Base-by-base conservation (phyloP, 2,888 invertebrate species). In the Coleophora deauratella region DNA sequence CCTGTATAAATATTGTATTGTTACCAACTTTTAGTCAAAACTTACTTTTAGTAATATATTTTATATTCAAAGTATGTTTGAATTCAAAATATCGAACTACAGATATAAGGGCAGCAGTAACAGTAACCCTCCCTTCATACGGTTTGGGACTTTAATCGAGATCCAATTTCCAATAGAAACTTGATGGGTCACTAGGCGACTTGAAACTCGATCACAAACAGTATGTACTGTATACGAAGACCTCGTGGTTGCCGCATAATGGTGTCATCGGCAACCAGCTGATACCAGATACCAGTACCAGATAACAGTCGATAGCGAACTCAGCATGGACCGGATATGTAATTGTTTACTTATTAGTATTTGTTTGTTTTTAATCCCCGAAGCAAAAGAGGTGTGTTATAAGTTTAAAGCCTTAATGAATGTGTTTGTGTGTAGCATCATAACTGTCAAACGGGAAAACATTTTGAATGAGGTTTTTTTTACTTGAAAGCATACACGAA, bases 131-230 rank as follows among this genome's bases (percentile, higher is more conserved):
- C 21, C 6, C 21, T 21, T 21, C 6, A 21, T 6, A 21, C 21
- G n/a, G n/a, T n/a, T n/a, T n/a, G n/a, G n/a, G n/a, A n/a, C n/a
- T n/a, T 21, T 21, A 21, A 21, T n/a, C n/a, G n/a, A n/a, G n/a
- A n/a, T 21, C 21, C 21, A 21, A 4, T 21, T 21, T 21, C 21
- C 3, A 72, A 69, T 69, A 59, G 56, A n/a, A 32, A 32, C 10
- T 10, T 32, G 32, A 10, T 9, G 32, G 32, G 32, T 32, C n/a
- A 32, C 10, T n/a, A 11, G 32, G n/a, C n/a, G 10, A n/a, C 10
- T n/a, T 32, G 32, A 10, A 32, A 32, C 10, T 10, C 11, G 32
- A 11, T 32, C 11, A 32, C 32, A 32, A n/a, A n/a, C 32, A 10
- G 32, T 30, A 7, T 9, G 8, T 9, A 9, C 7, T 30, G 9